Conservation (phyloP, 64 coral and sea anemone species). For the Montipora capricornis region DNA sequence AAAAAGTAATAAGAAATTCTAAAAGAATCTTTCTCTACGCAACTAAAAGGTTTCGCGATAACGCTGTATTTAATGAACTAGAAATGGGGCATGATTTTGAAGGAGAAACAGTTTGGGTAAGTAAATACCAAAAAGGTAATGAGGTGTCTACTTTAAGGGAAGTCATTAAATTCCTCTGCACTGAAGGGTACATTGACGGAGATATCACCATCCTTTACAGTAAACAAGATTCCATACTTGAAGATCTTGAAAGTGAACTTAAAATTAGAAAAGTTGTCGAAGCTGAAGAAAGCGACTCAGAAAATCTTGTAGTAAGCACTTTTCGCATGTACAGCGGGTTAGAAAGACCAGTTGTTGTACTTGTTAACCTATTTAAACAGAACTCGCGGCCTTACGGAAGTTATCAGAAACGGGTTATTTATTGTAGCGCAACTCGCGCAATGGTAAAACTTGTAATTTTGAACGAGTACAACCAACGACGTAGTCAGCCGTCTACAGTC, state of each 20-base stretch:
- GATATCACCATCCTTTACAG: conserved; percentile 32
- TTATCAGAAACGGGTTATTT: too few relatives aligned
- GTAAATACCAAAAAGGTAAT: neutral
- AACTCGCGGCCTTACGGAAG: too few relatives aligned
- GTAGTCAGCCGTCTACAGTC: too few relatives aligned
- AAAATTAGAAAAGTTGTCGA: neutral
- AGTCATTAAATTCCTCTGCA: neutral
- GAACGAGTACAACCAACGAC: too few relatives aligned
- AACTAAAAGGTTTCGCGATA: neutral
- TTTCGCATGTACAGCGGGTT: conserved; percentile 44
- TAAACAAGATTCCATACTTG: neutral
- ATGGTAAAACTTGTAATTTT: too few relatives aligned
- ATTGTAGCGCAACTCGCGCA: too few relatives aligned
- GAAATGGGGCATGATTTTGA: conserved; percentile 45
- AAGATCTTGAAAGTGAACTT: neutral
- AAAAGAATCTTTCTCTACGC: neutral
- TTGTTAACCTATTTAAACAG: neutral
- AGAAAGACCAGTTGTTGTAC: conserved; percentile 53
- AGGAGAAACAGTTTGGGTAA: neutral
- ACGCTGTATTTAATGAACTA: neutral
- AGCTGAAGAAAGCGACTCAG: neutral
- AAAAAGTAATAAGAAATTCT: conserved; percentile 32
- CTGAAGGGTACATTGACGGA: neutral
- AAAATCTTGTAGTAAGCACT: conserved; percentile 10
- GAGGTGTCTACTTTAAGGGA: neutral